Conservation (phyloP, 1,140 invertebrate species). For the Drosophila novamexicana region DNA sequence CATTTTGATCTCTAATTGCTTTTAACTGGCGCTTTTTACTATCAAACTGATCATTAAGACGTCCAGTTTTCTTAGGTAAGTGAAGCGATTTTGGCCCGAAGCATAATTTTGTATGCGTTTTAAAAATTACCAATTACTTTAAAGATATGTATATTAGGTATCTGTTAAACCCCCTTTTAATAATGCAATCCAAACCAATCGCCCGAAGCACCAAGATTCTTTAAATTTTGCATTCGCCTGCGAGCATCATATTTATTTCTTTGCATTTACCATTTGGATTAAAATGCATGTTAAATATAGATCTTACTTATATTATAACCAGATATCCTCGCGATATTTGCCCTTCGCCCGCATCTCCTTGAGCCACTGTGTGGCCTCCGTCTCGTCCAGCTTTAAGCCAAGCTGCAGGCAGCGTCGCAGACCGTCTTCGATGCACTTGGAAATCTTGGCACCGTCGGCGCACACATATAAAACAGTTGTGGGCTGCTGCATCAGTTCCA, state of each 20-base stretch:
- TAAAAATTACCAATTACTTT: too few relatives aligned
- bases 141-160: too few relatives aligned
- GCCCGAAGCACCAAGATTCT: too few relatives aligned
- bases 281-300: background rate
- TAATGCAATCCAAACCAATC: too few relatives aligned
- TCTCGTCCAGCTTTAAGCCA: conserved; percentile 74
- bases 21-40: background rate
- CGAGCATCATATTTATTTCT: too few relatives aligned
- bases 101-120: too few relatives aligned
- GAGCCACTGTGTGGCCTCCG: conserved; percentile 83
- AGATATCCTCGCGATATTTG: conserved; percentile 86
- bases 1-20: conserved; percentile 12
- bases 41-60: background rate
- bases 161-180: too few relatives aligned
- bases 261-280: background rate
- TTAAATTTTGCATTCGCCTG: too few relatives aligned
- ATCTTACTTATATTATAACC: conserved; percentile 80
- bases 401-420: conserved; percentile 86
- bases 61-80: too few relatives aligned
- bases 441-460: conserved; percentile 91
- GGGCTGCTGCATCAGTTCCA: conserved; percentile 86
- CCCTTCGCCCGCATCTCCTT: conserved; percentile 84
- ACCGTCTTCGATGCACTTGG: conserved; percentile 87
- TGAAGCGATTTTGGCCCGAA: too few relatives aligned
- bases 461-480: conserved; percentile 89